Evolutionary conservation across 2,888 invertebrate genomes (phyloP), one percentile per base, ranked within the genome.

Genomic region (Malthinus flaveolus): DNA sequence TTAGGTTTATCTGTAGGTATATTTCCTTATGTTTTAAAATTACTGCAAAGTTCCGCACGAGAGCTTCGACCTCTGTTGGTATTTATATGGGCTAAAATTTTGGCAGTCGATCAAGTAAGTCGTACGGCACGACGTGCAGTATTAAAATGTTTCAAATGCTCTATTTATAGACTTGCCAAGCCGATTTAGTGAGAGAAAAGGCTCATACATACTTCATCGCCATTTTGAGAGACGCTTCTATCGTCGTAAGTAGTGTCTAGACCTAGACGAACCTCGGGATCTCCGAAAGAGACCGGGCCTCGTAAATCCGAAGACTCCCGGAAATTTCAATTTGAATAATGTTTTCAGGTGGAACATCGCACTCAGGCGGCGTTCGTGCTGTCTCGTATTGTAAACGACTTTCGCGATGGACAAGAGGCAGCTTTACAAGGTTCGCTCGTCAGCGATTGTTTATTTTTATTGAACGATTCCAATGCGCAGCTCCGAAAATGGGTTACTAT

Each of bases 51-150:
- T 69, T 91, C 92, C 63, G 96, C 96, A 2, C 86, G 88, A 68
- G 98, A 99, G 78, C 81, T 99, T 67, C 84, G 97, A 56, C 93
- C 96, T 6, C 85, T 96, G 59, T 85, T 99, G 69, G 96, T 98
- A 42, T 97, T 97, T 78, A 97, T 99, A 69, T 99, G 99, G 99
- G 97, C 99, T 11, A 97, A 97, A 82, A 97, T 99, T 70, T 82
- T 99, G 56, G 96, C 97, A 32, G 95, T 97, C 4, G 98, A 99
- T 77, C 90, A 89, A 76, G 94, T 93, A 73, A 85, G 87, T 83
- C 33, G 13, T 32, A 6, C 23, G n/a, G 9, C 5, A 13, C 45
- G 42, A 49, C 54, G 46, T 45, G 7, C 7, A 13, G 10, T 0
- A 32, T 6, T 31, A 34, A 39, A 42, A 15, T 15, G 15, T 12